Evolutionary conservation across 2,797 vertebrate genomes (phyloP).

Genomic region (Chelidonichthys spinosus): DNA sequence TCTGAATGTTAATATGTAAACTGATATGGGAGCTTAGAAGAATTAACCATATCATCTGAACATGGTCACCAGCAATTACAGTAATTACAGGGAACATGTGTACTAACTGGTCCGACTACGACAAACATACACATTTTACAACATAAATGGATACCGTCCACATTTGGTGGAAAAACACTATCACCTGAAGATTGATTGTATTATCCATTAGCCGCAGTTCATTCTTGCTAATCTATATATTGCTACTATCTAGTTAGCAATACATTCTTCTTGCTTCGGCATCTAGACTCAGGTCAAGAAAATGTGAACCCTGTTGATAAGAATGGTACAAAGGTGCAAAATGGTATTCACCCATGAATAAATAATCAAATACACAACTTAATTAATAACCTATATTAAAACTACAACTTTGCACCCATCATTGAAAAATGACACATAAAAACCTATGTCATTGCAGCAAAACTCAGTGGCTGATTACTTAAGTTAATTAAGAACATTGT

Average conservation of each 20-base stretch:
- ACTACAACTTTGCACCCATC: neutral
- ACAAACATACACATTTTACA: constrained; percentile 10
- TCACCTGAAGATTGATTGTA: neutral
- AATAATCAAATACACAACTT: constrained; percentile 1
- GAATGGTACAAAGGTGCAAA: constrained; percentile 8
- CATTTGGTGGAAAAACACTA: neutral
- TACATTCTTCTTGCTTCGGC: neutral
- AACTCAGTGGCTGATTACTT: constrained; percentile 21
- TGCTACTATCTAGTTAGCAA: neutral
- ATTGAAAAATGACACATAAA: constrained; percentile 38
- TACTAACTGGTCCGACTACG: neutral
- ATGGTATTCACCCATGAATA: neutral
- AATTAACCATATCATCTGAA: neutral
- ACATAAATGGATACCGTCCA: neutral
- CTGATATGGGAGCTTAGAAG: neutral
- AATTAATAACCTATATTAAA: neutral
- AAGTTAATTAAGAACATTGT: constrained; percentile 19
- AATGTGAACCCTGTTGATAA: neutral
- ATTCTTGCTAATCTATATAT: neutral
- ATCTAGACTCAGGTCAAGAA: neutral
- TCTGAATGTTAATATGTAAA: neutral
- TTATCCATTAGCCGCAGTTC: neutral
- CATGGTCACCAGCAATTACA: neutral
- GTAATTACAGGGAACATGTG: neutral
- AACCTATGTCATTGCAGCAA: constrained; percentile 33